A percentile compares a stretch with the other conserved stretches of the same genome.
These are phyloP conservation scores for Stenopsyche tienmushanensis DNA, from an alignment of 1,140 invertebrate species.

Conservation along the genomic window DNA sequence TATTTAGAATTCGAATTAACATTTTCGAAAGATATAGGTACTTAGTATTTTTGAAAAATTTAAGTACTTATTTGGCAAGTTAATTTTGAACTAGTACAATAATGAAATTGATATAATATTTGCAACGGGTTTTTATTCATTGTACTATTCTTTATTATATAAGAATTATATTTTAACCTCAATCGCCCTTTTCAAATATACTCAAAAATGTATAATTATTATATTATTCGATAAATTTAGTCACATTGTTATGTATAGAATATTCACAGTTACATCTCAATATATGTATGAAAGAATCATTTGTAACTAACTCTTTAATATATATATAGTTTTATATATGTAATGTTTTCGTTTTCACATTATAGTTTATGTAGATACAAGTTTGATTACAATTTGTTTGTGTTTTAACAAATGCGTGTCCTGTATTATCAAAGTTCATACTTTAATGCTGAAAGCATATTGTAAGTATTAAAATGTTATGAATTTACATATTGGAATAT, in stretches of 20 bases:
- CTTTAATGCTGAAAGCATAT: no score
- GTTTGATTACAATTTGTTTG: conserved; percentile 45
- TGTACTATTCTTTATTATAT: no score
- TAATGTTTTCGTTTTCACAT: conserved; percentile 40
- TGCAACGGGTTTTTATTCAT: conserved; percentile 17
- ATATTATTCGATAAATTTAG: conserved; percentile 21
- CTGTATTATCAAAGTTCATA: conserved; percentile 43
- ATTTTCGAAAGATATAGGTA: no score
- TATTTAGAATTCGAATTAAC: neutral
- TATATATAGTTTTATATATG: conserved; percentile 26
- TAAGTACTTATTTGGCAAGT: neutral
- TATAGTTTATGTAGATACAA: conserved; percentile 42
- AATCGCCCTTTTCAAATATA: no score
- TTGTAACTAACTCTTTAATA: conserved; percentile 49
- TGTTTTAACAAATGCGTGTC: conserved; percentile 45
- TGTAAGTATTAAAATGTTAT: no score
- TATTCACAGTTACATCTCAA: conserved; percentile 39
- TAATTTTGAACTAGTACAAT: neutral
- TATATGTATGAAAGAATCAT: conserved; percentile 28
- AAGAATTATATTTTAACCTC: no score
- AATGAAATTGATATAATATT: conserved; percentile 14
- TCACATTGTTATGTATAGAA: conserved; percentile 42
- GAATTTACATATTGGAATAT: conserved; percentile 21
- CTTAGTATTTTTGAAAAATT: no score
- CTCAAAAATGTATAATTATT: neutral